phyloP scores from a whole-genome alignment of 2,113 vertebrate species.

The Aegithalos caudatus region DNA sequence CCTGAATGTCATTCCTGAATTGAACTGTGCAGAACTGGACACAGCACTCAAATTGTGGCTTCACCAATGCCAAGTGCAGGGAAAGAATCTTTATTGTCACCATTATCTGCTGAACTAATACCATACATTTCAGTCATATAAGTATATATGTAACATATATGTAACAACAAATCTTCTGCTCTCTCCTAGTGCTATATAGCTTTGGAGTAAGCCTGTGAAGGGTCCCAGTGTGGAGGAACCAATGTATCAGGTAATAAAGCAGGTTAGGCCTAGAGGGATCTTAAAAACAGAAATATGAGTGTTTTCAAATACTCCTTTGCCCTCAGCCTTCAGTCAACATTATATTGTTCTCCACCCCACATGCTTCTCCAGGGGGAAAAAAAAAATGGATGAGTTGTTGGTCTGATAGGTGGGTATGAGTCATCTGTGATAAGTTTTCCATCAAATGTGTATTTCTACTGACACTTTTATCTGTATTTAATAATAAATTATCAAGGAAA shows the following conservation, averaged over 20 bases:
- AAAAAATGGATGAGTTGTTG: neutral
- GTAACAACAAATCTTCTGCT: neutral
- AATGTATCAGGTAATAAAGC: rapidly evolving
- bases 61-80: neutral
- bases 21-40: neutral
- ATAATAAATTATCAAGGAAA: neutral
- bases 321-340: neutral
- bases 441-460: neutral
- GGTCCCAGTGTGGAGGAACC: rapidly evolving
- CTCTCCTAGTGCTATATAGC: neutral
- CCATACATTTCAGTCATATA: neutral
- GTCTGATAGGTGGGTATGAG: neutral
- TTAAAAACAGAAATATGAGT: neutral
- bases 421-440: neutral
- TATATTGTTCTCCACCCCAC: neutral
- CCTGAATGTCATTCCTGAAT: neutral
- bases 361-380: neutral
- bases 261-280: neutral
- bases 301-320: neutral
- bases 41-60: rapidly evolving
- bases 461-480: neutral
- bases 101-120: neutral
- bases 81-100: neutral
- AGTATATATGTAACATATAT: neutral
- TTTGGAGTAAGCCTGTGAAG: neutral